Conservation (phyloP, 2,113 vertebrate genomes). For the Chamaea fasciata region DNA sequence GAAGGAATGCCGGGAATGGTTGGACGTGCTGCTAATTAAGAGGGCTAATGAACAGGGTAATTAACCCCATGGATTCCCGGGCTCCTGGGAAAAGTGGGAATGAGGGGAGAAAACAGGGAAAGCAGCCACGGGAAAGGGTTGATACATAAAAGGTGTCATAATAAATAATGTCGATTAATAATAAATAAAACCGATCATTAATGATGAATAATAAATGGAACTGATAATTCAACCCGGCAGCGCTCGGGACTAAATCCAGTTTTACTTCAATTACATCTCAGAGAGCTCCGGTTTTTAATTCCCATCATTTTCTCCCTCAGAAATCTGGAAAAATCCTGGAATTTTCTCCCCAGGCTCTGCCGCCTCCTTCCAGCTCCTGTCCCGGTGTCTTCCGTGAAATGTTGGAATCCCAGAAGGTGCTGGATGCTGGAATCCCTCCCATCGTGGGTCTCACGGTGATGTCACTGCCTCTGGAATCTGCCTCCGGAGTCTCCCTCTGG, state of each 20-base stretch:
- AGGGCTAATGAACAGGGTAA: background rate
- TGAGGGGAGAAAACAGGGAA: background rate
- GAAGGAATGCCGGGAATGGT: too few species aligned
- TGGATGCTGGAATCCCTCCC: background rate
- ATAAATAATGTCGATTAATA: too few species aligned
- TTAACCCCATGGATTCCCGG: background rate
- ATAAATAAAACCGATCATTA: too few species aligned
- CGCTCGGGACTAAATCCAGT: fast-evolving
- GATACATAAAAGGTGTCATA: too few species aligned
- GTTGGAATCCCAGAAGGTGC: background rate
- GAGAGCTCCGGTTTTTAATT: background rate
- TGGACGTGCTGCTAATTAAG: background rate
- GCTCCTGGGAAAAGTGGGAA: background rate
- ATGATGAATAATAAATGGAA: too few species aligned
- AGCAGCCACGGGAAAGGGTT: background rate
- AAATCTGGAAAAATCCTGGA: background rate
- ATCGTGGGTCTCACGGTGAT: fast-evolving
- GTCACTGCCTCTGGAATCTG: background rate
- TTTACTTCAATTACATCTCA: background rate
- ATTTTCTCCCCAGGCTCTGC: background rate
- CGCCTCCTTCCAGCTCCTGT: fast-evolving
- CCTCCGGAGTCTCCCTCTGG: background rate
- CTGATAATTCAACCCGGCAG: background rate
- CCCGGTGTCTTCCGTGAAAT: background rate
- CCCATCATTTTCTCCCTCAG: background rate